Evolutionary conservation across 2,797 vertebrate species (phyloP).

Genomic region (Manis javanica): DNA sequence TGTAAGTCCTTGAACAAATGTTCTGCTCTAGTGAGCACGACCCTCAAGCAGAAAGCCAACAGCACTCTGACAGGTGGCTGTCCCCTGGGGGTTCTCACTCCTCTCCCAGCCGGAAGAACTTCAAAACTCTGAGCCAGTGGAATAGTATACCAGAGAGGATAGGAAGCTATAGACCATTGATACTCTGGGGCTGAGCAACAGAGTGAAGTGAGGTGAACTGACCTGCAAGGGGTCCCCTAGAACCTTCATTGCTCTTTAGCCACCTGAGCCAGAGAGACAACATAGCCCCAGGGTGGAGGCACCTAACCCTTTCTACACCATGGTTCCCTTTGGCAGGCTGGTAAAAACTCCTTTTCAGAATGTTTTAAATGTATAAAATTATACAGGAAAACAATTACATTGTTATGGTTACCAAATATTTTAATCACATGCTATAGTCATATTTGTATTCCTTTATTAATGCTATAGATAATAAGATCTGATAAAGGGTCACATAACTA

Average conservation of each 20-base stretch:
- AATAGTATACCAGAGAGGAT: background rate
- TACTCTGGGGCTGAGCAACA: background rate
- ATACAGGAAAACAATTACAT: background rate
- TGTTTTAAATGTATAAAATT: background rate
- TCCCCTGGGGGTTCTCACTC: background rate
- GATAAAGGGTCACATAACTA: background rate
- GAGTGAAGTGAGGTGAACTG: background rate
- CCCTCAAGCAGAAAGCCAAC: constrained; percentile 17
- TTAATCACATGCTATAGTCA: background rate
- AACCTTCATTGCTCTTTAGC: background rate
- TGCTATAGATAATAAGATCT: background rate
- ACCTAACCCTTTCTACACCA: background rate
- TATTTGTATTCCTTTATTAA: background rate
- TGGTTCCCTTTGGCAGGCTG: background rate
- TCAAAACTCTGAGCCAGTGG: constrained; percentile 23
- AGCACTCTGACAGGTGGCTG: constrained; percentile 34
- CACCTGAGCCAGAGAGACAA: background rate
- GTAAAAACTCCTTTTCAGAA: background rate
- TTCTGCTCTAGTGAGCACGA: background rate
- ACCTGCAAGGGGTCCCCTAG: background rate
- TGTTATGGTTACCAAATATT: background rate
- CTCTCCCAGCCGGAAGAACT: constrained; percentile 38
- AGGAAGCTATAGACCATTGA: too few relatives aligned
- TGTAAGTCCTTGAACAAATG: constrained; percentile 41
- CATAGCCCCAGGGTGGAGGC: background rate